Evolutionary conservation across 2,888 invertebrate genomes (phyloP), one percentile per base, ranked within the genome.

Genomic region (Cephonodes hylas): DNA sequence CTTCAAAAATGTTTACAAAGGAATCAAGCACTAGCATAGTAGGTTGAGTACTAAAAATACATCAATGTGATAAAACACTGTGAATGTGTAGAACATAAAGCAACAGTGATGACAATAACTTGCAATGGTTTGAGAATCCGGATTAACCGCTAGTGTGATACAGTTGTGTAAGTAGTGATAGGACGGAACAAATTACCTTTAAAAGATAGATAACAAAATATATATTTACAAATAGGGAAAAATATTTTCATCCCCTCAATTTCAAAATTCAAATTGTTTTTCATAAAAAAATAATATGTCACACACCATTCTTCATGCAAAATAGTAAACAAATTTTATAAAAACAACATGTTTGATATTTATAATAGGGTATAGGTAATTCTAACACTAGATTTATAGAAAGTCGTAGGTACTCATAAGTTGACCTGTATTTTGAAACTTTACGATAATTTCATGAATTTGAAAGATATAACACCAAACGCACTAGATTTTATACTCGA

Each of bases 11-110:
- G 81, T 88, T 87, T 85, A 85, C 83, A 84, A 84, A 85, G 84
- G 84, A 85, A 84, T 85, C 83, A 83, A 84, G 83, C 82, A 81
- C 81, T 83, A 83, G 80, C 84, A 81, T 80, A 83, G 81, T 81
- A 80, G 75, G 79, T 79, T 73, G 77, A 68, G 80, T 87, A 89
- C 91, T 91, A 91, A 88, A 90, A 90, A 91, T 91, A 91, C 85
- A 83, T 80, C 81, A 81, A 84, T 83, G 84, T 85, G 89, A 90
- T 91, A 91, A 90, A 90, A 89, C 77, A 71, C 84, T 85, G 83
- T 85, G 85, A 88, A 85, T 88, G 84, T 88, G 86, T 81, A 84
- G 85, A 82, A 85, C 84, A 73, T 81, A 83, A 65, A 86, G 85
- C 83, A 83, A 89, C 84, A 86, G 77, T 82, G 79, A 86, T 85